A percentile compares a stretch with the other conserved stretches of the same genome.
Evolutionary conservation across 2,888 invertebrate species (phyloP).

Genomic region (Hypsopygia costalis): DNA sequence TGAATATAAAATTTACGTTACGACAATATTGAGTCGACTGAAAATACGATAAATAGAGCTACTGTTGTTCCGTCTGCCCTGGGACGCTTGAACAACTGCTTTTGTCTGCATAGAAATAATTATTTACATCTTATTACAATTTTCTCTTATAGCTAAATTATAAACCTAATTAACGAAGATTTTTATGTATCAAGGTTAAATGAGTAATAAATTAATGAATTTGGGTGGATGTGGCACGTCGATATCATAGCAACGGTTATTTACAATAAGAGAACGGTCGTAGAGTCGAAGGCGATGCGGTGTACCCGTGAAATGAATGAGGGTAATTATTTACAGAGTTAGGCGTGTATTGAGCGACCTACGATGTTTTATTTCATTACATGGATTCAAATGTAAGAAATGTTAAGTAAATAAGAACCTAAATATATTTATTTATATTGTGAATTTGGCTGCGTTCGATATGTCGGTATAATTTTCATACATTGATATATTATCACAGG

Average conservation of each 20-base stretch:
- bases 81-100: too few species aligned
- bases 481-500: slow-evolving; percentile 17
- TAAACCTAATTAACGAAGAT: slow-evolving; percentile 70
- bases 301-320: slow-evolving; percentile 32
- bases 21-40: too few species aligned
- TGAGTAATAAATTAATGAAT: slow-evolving; percentile 79
- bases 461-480: slow-evolving; percentile 9
- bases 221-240: slow-evolving; percentile 60
- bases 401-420: too few species aligned
- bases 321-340: slow-evolving; percentile 58
- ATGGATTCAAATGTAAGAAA: slow-evolving; percentile 40
- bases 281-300: slow-evolving; percentile 32
- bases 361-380: slow-evolving; percentile 56
- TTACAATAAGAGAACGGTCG: slow-evolving; percentile 41
- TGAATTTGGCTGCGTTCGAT: background rate
- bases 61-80: too few species aligned
- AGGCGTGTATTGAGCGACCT: slow-evolving; percentile 49
- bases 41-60: too few species aligned
- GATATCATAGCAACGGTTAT: slow-evolving; percentile 44
- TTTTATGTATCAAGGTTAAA: slow-evolving; percentile 58
- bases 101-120: slow-evolving; percentile 44
- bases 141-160: slow-evolving; percentile 57
- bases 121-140: slow-evolving; percentile 72
- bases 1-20: too few species aligned
- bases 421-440: too few species aligned